phyloP scores from a whole-genome alignment of 2,797 vertebrate genomes.

The Crocidura indochinensis region DNA sequence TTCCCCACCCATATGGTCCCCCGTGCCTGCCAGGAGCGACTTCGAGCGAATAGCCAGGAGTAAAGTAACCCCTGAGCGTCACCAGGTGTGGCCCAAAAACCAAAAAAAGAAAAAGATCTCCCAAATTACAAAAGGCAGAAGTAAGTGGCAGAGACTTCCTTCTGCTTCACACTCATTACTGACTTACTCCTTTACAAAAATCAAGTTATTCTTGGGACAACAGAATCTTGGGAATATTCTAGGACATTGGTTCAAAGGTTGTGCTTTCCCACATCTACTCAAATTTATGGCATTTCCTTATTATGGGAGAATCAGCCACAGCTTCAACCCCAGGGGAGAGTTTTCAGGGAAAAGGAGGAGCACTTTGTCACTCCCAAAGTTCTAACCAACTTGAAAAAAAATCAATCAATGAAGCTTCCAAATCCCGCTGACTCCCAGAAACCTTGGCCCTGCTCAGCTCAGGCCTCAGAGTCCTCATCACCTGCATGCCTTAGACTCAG shows the following conservation, averaged over 20 bases:
- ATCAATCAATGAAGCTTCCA: not conserved
- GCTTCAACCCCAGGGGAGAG: not conserved
- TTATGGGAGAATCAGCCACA: not conserved
- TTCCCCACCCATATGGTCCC: no score
- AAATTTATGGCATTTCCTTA: not conserved
- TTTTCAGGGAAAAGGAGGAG: not conserved
- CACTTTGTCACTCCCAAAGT: slow-evolving; percentile 19
- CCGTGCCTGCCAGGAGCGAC: no score
- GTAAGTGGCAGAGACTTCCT: not conserved
- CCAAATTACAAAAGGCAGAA: not conserved
- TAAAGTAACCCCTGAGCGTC: not conserved
- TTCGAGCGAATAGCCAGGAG: no score
- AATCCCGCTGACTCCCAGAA: not conserved
- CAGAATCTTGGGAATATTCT: no score
- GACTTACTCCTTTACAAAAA: not conserved
- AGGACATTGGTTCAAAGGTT: not conserved
- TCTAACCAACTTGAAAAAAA: not conserved
- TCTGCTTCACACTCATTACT: not conserved
- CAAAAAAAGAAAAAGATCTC: no score
- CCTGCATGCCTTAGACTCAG: not conserved
- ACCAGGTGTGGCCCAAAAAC: no score
- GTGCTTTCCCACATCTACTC: not conserved
- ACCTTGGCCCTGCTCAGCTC: not conserved
- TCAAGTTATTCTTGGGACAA: not conserved
- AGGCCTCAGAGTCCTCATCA: not conserved